A percentile compares a stretch with the other conserved stretches of the same genome.
Conservation (phyloP, 1,140 invertebrate genomes). For the Latrodectus geometricus region DNA sequence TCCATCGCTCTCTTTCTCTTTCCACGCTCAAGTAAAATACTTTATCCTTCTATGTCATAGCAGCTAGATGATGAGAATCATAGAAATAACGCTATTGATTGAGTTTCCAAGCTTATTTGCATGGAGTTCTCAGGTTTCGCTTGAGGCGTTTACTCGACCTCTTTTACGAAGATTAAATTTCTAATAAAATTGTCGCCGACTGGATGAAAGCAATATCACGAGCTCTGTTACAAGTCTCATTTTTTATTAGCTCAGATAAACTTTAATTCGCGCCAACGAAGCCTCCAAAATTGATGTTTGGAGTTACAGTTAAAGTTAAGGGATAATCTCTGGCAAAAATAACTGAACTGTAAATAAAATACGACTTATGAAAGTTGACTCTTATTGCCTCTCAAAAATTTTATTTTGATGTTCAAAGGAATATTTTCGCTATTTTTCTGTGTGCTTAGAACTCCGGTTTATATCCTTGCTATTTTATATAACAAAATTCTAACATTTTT, state of each 20-base stretch:
- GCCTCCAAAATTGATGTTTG: not conserved
- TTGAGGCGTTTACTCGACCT: constrained; percentile 14
- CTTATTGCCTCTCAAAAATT: too few species aligned
- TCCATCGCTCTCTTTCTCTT: not conserved
- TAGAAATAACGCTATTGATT: not conserved
- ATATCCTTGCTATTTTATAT: too few species aligned
- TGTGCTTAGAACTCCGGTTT: too few species aligned
- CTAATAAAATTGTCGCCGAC: constrained; percentile 6
- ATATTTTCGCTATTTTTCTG: too few species aligned
- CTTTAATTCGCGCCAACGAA: not conserved
- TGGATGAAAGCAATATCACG: not conserved
- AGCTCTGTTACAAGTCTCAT: not conserved
- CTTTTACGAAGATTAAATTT: constrained; percentile 5
- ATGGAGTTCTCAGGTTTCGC: not conserved
- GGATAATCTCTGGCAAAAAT: too few species aligned
- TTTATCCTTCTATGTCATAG: not conserved
- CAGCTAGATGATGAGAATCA: not conserved
- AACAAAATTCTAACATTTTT: too few species aligned
- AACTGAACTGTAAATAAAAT: too few species aligned
- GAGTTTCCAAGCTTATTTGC: not conserved
- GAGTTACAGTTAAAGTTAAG: not conserved
- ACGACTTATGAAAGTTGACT: too few species aligned
- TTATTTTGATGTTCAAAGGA: too few species aligned
- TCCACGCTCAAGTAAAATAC: not conserved
- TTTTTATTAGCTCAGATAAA: not conserved